Conservation (phyloP, 2,113 vertebrate genomes). For the Acanthochromis polyacanthus region DNA sequence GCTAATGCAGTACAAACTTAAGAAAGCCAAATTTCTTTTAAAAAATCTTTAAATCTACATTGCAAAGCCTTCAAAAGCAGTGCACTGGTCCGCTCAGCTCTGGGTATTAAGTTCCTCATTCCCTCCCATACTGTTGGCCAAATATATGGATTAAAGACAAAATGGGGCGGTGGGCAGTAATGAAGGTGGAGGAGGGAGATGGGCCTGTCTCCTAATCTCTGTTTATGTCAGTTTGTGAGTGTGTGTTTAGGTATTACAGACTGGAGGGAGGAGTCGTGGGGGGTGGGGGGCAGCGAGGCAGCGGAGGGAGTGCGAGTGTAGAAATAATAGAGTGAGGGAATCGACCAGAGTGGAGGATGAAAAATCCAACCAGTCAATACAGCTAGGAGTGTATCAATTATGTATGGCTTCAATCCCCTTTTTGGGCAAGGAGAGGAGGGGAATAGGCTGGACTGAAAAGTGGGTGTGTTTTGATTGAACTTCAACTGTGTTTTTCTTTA, state of each 20-base stretch:
- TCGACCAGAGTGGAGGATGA: conserved; percentile 71
- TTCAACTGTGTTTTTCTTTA: conserved; percentile 17
- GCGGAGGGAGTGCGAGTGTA: conserved; percentile 40
- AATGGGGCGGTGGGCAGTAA: conserved; percentile 29
- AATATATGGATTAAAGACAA: conserved; percentile 57
- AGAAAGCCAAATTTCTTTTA: too few species aligned
- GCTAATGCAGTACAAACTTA: too few species aligned
- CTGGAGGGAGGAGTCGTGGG: conserved; percentile 44
- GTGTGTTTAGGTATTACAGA: conserved; percentile 39
- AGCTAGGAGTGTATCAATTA: conserved; percentile 82
- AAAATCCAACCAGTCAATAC: conserved; percentile 77
- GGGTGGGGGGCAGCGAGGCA: conserved; percentile 34
- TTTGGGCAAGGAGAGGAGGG: conserved; percentile 45
- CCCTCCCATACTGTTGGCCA: conserved; percentile 16
- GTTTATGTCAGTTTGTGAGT: conserved; percentile 33
- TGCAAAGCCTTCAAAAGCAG: background rate
- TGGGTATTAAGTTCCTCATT: conserved; percentile 40
- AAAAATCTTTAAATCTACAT: too few species aligned
- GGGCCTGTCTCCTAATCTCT: conserved; percentile 33
- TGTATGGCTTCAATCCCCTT: conserved; percentile 77
- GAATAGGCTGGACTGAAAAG: conserved; percentile 16
- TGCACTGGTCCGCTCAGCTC: background rate
- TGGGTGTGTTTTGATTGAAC: conserved; percentile 27
- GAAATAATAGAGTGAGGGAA: conserved; percentile 76
- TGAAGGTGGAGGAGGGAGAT: conserved; percentile 31